Conservation (phyloP, 2,797 vertebrate species). For the Parauchenoglanis punctatus region DNA sequence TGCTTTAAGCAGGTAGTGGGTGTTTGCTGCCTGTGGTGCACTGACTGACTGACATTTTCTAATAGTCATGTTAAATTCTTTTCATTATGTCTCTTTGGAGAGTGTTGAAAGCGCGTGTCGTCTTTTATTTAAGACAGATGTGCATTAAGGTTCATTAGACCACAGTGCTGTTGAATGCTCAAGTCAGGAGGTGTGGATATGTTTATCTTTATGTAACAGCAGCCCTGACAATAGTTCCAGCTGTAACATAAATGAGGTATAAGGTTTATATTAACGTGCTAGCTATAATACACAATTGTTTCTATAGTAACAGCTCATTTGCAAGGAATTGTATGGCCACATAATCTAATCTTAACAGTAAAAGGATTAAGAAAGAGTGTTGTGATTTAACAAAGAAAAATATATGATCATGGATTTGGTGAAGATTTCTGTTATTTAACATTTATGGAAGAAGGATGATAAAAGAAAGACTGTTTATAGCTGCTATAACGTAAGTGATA, state of each 20-base stretch:
- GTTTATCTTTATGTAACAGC: not conserved
- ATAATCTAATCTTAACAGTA: no score
- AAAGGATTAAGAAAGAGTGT: not conserved
- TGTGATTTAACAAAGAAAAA: not conserved
- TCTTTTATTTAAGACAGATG: slow-evolving; percentile 24
- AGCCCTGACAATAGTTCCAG: not conserved
- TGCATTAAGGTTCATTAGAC: slow-evolving; percentile 6
- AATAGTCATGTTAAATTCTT: slow-evolving; percentile 13
- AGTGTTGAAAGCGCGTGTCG: not conserved
- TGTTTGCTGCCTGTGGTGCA: slow-evolving; percentile 6
- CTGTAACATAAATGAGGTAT: not conserved
- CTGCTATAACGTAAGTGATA: not conserved
- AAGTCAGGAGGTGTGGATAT: not conserved
- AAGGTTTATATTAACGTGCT: not conserved
- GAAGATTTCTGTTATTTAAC: not conserved
- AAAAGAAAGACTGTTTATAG: not conserved
- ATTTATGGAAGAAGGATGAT: not conserved
- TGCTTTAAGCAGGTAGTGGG: not conserved
- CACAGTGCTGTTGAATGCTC: not conserved
- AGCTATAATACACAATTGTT: not conserved
- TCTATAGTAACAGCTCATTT: not conserved
- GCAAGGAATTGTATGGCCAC: not conserved
- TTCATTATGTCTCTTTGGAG: slow-evolving; percentile 2
- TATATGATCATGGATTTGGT: not conserved
- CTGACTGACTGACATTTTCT: slow-evolving; percentile 8